Evolutionary conservation across 2,797 vertebrate species (phyloP), one percentile per base, ranked within the genome.

Genomic region (Australoheros facetus): DNA sequence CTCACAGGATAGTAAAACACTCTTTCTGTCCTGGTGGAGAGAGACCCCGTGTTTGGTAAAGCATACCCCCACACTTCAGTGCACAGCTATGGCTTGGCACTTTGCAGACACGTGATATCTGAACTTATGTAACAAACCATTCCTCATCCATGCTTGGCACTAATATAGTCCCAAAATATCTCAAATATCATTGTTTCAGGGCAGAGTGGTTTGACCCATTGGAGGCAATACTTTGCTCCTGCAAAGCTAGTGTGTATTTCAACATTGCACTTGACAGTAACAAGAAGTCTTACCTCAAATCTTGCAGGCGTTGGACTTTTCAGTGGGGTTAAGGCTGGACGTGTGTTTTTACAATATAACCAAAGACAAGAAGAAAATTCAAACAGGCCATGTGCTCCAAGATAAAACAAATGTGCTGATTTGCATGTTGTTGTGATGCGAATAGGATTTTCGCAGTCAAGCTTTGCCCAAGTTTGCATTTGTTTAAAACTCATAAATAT

Each of bases 151-250:
- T 58, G 73, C 56, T 64, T 75, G 53, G 53, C 42, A 76, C 4
- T 76, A 19, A 19, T 85, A 56, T 26, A 13, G 69, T 88, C 84
- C 70, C 6, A 89, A 80, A 90, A 90, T 91, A 93, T 84, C 85
- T 88, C 71, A 86, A 75, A 90, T 90, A 90, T 78, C 74, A 79
- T 82, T 42, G 73, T 77, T 83, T 89, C 81, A 84, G 77, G 60
- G 72, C 66, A 73, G 45, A 77, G 66, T 71, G 32, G 48, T 55
- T 66, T 88, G 71, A 88, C 79, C 80, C 34, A 53, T 53, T 54
- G 19, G 45, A 78, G 21, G 23, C 69, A 59, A 14, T 57, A 28
- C 21, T 55, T 23, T 21, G 32, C 56, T 85, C 42, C 53, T 59
- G 56, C 28, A 66, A 48, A 81, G 55, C n/a, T 28, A 56, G 45